Conservation (phyloP, 1,140 invertebrate genomes). For the Eumaeus atala region DNA sequence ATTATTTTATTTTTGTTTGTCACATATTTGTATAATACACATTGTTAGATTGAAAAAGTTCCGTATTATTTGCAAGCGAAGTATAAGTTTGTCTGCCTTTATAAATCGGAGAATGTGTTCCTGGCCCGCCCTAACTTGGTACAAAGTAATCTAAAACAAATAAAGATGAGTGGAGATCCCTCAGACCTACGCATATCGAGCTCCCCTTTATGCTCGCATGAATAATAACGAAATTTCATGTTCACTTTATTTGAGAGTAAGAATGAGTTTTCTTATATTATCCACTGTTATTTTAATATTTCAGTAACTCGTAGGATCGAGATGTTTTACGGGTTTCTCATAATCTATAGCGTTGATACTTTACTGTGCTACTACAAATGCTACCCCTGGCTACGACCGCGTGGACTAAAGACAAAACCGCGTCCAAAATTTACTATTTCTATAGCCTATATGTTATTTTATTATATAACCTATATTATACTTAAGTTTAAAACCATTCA, state of each 20-base stretch:
- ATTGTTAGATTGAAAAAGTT: slow-evolving; percentile 51
- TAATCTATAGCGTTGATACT: too few species aligned
- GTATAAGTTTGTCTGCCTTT: slow-evolving; percentile 45
- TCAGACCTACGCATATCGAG: slow-evolving; percentile 55
- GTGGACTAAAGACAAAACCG: too few species aligned
- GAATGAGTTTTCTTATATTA: slow-evolving; percentile 1
- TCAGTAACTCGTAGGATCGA: too few species aligned
- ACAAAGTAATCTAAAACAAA: slow-evolving; percentile 70
- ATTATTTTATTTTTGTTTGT: too few species aligned
- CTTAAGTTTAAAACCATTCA: too few species aligned
- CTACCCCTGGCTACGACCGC: too few species aligned
- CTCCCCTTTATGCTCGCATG: slow-evolving; percentile 52
- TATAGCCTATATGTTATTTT: too few species aligned
- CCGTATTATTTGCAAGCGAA: slow-evolving; percentile 38
- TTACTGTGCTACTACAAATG: too few species aligned
- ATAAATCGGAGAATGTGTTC: slow-evolving; percentile 47
- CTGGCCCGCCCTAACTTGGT: slow-evolving; percentile 41
- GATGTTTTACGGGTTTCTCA: too few species aligned
- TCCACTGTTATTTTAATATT: slow-evolving; percentile 5
- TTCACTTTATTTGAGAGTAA: slow-evolving; percentile 39
- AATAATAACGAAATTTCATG: slow-evolving; percentile 52
- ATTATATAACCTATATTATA: too few species aligned
- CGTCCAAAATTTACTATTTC: too few species aligned
- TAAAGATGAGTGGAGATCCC: slow-evolving; percentile 59
- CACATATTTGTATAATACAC: slow-evolving; percentile 3